These are phyloP conservation scores for Myrmophylax atrothorax DNA, from an alignment of 2,113 vertebrate genomes.

Conservation along the genomic window DNA sequence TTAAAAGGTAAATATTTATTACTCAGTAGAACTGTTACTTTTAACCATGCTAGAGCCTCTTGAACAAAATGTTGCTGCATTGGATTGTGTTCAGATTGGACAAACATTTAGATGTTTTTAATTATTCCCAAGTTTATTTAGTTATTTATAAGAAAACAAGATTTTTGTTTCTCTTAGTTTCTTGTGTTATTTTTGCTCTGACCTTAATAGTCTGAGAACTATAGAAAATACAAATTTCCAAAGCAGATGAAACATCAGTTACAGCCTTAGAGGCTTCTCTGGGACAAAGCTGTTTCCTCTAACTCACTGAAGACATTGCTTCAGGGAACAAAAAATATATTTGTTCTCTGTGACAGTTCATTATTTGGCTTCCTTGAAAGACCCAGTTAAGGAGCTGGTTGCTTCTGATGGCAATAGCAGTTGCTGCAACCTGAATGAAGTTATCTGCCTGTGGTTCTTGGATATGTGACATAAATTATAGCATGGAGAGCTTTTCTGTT, in stretches of 20 bases:
- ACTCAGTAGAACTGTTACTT: background rate
- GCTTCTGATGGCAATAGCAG: background rate
- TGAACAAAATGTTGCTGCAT: background rate
- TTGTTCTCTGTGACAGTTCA: background rate
- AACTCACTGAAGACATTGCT: background rate
- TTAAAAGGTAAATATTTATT: background rate
- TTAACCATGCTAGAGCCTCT: background rate
- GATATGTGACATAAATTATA: background rate
- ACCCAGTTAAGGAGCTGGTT: background rate
- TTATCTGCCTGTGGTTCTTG: background rate
- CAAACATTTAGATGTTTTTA: background rate
- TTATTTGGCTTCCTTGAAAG: conserved; percentile 22
- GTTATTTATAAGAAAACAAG: background rate
- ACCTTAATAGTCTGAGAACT: background rate
- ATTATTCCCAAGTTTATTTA: background rate
- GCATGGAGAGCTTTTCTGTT: background rate
- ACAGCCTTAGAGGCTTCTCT: background rate
- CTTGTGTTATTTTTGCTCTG: background rate
- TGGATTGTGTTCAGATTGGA: background rate
- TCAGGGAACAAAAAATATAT: background rate
- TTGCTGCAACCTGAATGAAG: background rate
- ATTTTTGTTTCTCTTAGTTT: background rate
- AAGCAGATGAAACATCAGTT: background rate
- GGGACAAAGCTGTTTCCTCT: background rate
- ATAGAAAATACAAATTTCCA: background rate